Conservation (phyloP, 2,797 vertebrate species). For the Manis crassicaudata region DNA sequence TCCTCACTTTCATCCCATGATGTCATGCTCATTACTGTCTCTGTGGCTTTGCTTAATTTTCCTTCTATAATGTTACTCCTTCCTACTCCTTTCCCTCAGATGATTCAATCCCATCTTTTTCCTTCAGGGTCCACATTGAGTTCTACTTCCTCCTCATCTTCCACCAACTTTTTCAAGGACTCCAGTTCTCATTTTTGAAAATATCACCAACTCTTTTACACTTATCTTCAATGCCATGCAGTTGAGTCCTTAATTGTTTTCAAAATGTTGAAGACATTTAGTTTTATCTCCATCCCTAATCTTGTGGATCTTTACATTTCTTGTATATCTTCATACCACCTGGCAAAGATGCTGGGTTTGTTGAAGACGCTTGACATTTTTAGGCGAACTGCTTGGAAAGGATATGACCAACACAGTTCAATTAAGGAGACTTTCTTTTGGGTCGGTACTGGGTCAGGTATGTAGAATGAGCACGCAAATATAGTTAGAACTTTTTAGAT, state of each 20-base stretch:
- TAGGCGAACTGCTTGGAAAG: not conserved
- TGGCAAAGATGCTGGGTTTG: not conserved
- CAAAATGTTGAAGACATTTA: constrained; percentile 40
- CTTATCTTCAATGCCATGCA: not conserved
- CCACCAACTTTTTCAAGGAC: not conserved
- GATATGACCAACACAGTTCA: not conserved
- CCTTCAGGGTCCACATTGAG: not conserved
- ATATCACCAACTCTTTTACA: not conserved
- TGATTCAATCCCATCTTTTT: not conserved
- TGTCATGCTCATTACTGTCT: not conserved
- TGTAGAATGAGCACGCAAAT: constrained; percentile 2
- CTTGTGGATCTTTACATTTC: not conserved
- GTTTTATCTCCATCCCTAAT: constrained; percentile 20
- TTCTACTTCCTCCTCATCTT: not conserved
- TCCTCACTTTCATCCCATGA: not conserved
- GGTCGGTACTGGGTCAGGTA: not conserved
- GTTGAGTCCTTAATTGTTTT: constrained; percentile 21
- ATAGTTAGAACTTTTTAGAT: constrained; percentile 44
- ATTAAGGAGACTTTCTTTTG: constrained; percentile 9
- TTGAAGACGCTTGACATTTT: constrained; percentile 17
- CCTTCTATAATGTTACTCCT: not conserved
- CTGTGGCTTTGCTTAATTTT: constrained; percentile 3
- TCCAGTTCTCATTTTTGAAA: not conserved
- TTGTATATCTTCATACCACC: not conserved
- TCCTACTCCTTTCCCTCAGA: not conserved